phyloP scores from a whole-genome alignment of 2,797 vertebrate species.

The Thripadectes ignobilis region DNA sequence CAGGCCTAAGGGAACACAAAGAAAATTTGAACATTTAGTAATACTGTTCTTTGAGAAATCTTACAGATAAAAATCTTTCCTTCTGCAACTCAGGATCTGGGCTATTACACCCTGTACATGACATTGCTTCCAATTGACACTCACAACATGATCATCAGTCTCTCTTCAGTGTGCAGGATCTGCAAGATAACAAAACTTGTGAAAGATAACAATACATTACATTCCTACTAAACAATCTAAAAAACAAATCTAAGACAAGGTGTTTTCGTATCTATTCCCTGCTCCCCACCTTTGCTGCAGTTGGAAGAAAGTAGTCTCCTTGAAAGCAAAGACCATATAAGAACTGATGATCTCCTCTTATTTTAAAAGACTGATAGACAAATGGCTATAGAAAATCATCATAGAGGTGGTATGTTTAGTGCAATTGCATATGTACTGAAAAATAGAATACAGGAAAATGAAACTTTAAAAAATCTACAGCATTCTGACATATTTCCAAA shows the following conservation, averaged over 20 bases:
- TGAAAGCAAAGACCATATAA: constrained; percentile 44
- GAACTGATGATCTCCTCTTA: not conserved
- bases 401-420: not conserved
- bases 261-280: fast-evolving
- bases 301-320: constrained; percentile 23
- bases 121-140: constrained; percentile 49
- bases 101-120: not conserved
- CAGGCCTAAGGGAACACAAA: not conserved
- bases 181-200: constrained; percentile 18
- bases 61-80: not conserved
- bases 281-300: not conserved
- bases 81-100: not conserved
- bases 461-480: not conserved
- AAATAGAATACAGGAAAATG: not conserved
- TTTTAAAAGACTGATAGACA: not conserved
- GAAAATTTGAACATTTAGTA: constrained; percentile 1
- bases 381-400: not conserved
- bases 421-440: not conserved
- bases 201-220: constrained; percentile 40
- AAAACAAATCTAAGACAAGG: not conserved
- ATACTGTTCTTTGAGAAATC: constrained; percentile 18
- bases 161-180: constrained; percentile 28
- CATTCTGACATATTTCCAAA: not conserved
- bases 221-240: constrained; percentile 33
- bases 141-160: constrained; percentile 36